These are phyloP conservation scores for Streptopelia turtur DNA, from an alignment of 2,797 vertebrate species.

Conservation along the genomic window DNA sequence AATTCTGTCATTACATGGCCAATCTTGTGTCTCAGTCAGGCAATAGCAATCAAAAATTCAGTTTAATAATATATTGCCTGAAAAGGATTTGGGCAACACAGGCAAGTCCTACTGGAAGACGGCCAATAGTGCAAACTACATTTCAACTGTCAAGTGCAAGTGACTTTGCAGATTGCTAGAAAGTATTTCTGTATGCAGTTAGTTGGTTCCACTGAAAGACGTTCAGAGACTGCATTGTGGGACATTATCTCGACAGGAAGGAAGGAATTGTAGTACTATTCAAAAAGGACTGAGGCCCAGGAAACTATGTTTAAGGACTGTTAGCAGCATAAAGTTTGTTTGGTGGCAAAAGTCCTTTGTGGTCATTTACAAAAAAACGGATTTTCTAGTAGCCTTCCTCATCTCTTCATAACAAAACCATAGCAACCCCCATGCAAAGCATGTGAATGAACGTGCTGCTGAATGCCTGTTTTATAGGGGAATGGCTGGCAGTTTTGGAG, in stretches of 20 bases:
- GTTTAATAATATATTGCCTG: not conserved
- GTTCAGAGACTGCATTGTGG: not conserved
- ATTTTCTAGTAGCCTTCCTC: constrained; percentile 37
- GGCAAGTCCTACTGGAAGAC: not conserved
- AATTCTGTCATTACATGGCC: not conserved
- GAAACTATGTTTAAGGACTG: not conserved
- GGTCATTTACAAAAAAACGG: not conserved
- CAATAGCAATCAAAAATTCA: not conserved
- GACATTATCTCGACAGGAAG: constrained; percentile 31
- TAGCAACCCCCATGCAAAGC: constrained; percentile 30
- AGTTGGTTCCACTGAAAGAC: not conserved
- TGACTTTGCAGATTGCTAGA: not conserved
- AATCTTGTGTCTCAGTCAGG: not conserved
- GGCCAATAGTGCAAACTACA: not conserved
- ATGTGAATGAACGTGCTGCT: not conserved
- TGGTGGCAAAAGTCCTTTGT: constrained; percentile 1
- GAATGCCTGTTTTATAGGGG: constrained; percentile 33
- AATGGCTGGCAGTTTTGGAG: constrained; percentile 38
- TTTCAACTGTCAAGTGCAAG: not conserved
- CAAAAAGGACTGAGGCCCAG: not conserved
- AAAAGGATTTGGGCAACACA: not conserved
- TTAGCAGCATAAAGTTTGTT: not conserved
- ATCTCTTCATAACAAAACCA: constrained; percentile 35
- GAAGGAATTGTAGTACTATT: constrained; percentile 25
- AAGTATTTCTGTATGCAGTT: constrained; percentile 18